These are phyloP conservation scores for Orthosia cruda DNA, from an alignment of 2,888 invertebrate species.

Conservation along the genomic window DNA sequence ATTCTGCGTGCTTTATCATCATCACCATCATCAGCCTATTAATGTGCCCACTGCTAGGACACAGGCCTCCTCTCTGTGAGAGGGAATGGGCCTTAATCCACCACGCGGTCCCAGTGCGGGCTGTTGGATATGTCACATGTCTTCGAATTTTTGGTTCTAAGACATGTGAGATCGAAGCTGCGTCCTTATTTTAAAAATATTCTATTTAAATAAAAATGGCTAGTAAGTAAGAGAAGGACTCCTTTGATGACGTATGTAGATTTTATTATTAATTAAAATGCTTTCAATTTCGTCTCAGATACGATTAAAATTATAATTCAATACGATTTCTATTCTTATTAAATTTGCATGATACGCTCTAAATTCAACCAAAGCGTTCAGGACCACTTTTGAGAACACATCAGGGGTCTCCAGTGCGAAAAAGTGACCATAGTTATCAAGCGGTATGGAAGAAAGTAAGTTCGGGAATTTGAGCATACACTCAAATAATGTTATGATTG, in stretches of 20 bases:
- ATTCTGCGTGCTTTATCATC: no score
- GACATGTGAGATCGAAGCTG: no score
- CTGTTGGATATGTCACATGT: no score
- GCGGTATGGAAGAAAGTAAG: conserved; percentile 74
- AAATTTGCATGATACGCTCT: conserved; percentile 17
- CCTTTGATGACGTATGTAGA: background rate
- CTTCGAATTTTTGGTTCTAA: no score
- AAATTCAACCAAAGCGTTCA: conserved; percentile 55
- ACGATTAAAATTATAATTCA: conserved; percentile 1
- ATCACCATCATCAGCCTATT: no score
- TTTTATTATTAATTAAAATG: conserved; percentile 1
- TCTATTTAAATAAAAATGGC: no score
- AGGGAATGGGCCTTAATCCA: no score
- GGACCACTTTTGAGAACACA: conserved; percentile 93
- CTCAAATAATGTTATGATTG: conserved; percentile 5
- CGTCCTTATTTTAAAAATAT: no score
- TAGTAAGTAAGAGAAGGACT: no score
- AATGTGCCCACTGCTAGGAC: no score
- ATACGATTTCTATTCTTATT: background rate
- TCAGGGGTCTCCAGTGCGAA: conserved; percentile 95
- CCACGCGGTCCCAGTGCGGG: no score
- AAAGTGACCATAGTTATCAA: conserved; percentile 90
- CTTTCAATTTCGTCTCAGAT: background rate
- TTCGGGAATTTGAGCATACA: conserved; percentile 73
- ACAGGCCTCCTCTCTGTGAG: no score